These are phyloP conservation scores for Saxidomus purpurata DNA, from an alignment of 1,140 invertebrate species.

Conservation along the genomic window DNA sequence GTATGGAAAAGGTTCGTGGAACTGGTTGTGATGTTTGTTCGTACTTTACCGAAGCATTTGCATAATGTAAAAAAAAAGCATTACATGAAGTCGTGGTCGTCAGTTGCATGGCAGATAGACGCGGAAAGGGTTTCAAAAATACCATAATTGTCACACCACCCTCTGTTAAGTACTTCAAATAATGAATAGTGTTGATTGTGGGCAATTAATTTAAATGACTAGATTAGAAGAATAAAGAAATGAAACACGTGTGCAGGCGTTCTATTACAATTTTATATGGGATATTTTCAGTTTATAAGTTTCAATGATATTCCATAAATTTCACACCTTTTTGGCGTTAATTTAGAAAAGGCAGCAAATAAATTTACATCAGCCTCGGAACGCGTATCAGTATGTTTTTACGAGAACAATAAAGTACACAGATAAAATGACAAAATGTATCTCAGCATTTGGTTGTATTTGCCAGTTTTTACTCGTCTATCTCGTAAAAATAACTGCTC, in stretches of 20 bases:
- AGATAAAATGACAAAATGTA: background rate
- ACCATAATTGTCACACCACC: background rate
- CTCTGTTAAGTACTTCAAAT: background rate
- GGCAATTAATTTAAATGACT: background rate
- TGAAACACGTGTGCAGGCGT: slow-evolving; percentile 11
- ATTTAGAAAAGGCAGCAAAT: background rate
- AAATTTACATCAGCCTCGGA: background rate
- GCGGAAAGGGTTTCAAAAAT: slow-evolving; percentile 12
- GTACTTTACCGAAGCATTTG: too few relatives aligned
- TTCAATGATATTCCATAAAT: slow-evolving; percentile 31
- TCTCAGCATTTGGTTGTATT: too few relatives aligned
- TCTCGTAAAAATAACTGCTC: too few relatives aligned
- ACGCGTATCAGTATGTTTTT: too few relatives aligned
- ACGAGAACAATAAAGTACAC: background rate
- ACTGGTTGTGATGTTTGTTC: too few relatives aligned
- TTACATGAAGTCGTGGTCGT: background rate
- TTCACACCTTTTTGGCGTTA: slow-evolving; percentile 5
- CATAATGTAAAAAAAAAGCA: background rate
- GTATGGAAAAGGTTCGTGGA: too few relatives aligned
- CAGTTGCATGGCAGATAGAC: background rate
- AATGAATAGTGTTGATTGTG: slow-evolving; percentile 26
- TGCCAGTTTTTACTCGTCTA: too few relatives aligned
- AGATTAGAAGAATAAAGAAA: slow-evolving; percentile 9
- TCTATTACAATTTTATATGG: background rate
- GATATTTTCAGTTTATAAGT: background rate